Evolutionary conservation across 2,888 invertebrate species (phyloP), one percentile per base, ranked within the genome.

Genomic region (Perithous albicinctus): DNA sequence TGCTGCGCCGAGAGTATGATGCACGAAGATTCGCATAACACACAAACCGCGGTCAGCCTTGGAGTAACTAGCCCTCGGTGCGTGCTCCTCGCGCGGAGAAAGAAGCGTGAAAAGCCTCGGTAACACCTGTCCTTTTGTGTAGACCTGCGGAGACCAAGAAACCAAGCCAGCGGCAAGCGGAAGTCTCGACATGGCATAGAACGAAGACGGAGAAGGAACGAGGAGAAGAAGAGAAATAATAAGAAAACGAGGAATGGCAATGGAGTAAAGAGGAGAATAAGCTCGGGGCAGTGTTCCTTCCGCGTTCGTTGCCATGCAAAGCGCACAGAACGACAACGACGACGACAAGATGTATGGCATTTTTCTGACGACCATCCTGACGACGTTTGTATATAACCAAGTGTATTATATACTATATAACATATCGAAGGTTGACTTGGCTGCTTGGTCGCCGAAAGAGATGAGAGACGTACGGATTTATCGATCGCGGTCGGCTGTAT

Each of bases 91-190:
- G 26, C 7, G 23, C 18, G 18, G n/a, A 46, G 67, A 29, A 75
- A 70, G 43, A 74, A 67, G 76, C 76, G 73, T 67, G 72, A 77
- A 76, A 80, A 67, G 72, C 72, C 51, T 61, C 75, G 32, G 15
- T 76, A 73, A 73, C 80, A 77, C 80, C 77, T 77, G 80, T 72
- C 61, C 73, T 77, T 77, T 80, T 80, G 73, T 77, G 66, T 41
- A 59, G 72, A 59, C 35, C 29, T 48, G 18, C 38, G 18, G 12
- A 43, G 43, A 43, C 26, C 35, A 46, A 32, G 54, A 66, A 80
- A 67, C 67, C 4, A 51, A 41, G 41, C 54, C 41, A 23, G 54
- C 41, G 54, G 26, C 38, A 56, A 56, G 69, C 15, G 26, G 69
- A 70, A 56, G 56, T 54, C 18, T 18, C 56, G 15, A 1, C n/a